Base-by-base conservation (phyloP, 2,888 invertebrate genomes). In the Melanophora roralis region DNA sequence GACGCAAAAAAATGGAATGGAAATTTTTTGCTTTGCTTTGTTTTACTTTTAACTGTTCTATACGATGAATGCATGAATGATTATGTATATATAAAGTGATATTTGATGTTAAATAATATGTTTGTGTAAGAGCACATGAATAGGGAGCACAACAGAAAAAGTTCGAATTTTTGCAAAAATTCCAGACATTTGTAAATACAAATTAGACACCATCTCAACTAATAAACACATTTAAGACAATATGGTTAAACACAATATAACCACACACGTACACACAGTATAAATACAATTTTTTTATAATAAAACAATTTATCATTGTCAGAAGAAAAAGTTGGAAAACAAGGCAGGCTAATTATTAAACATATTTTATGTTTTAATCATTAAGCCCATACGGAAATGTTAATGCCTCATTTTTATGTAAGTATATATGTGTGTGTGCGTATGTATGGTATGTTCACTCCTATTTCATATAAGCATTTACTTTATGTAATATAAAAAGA, bases 331-430 rank as follows among this genome's bases (percentile, higher is more conserved):
- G 23, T 51, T 65, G 64, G 9, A 71, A 11, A 71, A 79, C 71
- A 75, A 75, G n/a, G 72, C 40, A 43, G 59, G 80, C 80, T 80
- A 80, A 80, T 80, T 80, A 80, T 72, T 57, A 68, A 72, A 69
- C 62, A 80, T 72, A 67, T 72, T 80, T 68, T 72, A 62, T 72
- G 34, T 72, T 75, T 47, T 76, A 76, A 72, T 72, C 62, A 62
- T 62, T 75, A 45, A 43, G 49, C 34, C 68, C 68, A 62, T 40
- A 55, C n/a, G 27, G 27, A 27, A 14, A 27, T 12, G 27, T 16
- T 12, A n/a, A 49, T 4, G 14, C 14, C 4, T 51, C 9, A 43
- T 5, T 1, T 4, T 23, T 1, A 40, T 4, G 6, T 11, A 40
- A 0, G 1, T 19, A 23, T 8, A 36, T 27, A 40, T 38, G 0